Evolutionary conservation across 2,888 invertebrate species (phyloP), one percentile per base, ranked within the genome.

Genomic region (Schizaphis graminum): DNA sequence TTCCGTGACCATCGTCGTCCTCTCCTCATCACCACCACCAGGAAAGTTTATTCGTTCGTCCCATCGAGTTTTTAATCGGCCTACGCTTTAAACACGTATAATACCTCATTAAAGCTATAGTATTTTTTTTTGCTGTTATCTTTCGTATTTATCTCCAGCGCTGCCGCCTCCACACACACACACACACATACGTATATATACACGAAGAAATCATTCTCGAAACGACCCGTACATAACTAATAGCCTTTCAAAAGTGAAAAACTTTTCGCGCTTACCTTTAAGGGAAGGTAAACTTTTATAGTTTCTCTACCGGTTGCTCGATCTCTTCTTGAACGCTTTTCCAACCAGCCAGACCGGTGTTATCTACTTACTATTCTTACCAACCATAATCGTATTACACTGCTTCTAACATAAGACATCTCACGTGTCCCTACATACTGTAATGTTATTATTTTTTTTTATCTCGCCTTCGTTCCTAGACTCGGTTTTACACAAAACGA

Each of bases 161-260:
- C 35, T 77, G 35, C 28, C 24, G 24, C 24, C 44, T 49, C 26
- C 28, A 67, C 67, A n/a, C n/a, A 67, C 13, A n/a, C 1, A 61
- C 61, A n/a, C 28, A n/a, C 13, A 61, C 4, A 61, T 8, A 28
- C 28, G 11, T 3, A 11, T 8, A 7, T 7, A n/a, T 16, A 67
- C n/a, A n/a, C n/a, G 35, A 3, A 35, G 35, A 77, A 77, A 77
- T 77, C 77, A 16, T 53, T 16, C 77, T 77, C 35, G 21, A 35
- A 77, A 35, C 77, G 77, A 35, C 35, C 77, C 21, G 35, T 44
- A 35, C 77, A 57, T 53, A 84, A 89, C 88, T 93, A 93, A 93
- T 93, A 89, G 93, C 35, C 84, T 84, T 53, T 84, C 57, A 89
- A 89, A 89, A 89, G 93, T 28, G 93, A 89, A 93, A 93, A 93